Conservation (phyloP, 1,140 invertebrate genomes). For the Belonocnema kinseyi region DNA sequence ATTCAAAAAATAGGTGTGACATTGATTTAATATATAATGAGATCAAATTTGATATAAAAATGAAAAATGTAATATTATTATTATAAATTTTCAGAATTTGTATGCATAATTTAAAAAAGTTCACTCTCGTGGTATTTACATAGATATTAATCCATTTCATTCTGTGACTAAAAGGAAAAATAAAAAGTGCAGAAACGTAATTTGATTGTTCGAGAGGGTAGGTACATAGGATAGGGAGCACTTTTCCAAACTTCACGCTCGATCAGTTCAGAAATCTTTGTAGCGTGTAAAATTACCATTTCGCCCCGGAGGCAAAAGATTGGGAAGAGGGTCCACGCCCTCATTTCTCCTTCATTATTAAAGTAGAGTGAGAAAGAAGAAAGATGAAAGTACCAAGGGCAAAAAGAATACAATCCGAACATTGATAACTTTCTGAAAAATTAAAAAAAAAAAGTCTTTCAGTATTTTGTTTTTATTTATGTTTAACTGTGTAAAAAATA, state of each 20-base stretch:
- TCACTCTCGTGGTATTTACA: background rate
- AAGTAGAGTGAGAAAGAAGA: constrained; percentile 43
- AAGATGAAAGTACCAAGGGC: no score
- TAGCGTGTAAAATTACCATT: constrained; percentile 50
- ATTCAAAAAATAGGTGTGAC: no score
- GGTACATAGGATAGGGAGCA: background rate
- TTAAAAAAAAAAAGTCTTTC: no score
- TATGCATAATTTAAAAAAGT: no score
- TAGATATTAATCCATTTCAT: constrained; percentile 3
- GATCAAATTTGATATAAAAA: no score
- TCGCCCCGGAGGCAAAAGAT: constrained; percentile 44
- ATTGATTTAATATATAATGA: no score
- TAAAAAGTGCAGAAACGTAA: background rate
- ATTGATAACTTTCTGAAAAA: no score
- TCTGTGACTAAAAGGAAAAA: constrained; percentile 5
- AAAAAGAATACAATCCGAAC: no score
- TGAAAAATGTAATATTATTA: no score
- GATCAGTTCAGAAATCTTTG: constrained; percentile 31
- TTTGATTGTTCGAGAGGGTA: background rate
- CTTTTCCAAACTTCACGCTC: constrained; percentile 18
- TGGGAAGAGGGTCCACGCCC: constrained; percentile 34
- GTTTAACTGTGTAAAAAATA: no score
- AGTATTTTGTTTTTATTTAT: no score
- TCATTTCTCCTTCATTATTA: background rate
- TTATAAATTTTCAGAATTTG: no score